phyloP scores from a whole-genome alignment of 2,888 invertebrate species.

The Allygus modestus region DNA sequence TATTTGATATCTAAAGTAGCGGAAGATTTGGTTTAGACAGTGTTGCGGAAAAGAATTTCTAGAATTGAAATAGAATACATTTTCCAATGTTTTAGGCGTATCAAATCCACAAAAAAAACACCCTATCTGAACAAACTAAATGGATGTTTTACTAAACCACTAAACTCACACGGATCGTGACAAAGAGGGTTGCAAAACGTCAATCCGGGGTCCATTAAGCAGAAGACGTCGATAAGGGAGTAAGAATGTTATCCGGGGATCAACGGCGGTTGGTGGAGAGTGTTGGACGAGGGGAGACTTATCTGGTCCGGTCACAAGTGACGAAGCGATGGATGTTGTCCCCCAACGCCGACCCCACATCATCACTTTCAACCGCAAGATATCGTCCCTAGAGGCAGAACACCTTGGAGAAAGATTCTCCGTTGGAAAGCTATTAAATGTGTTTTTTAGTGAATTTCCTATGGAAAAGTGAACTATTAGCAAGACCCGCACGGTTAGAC shows the following conservation, averaged over 20 bases:
- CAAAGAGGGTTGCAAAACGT: constrained; percentile 26
- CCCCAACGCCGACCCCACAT: background rate
- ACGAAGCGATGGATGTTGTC: background rate
- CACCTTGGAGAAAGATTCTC: background rate
- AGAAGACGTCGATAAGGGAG: constrained; percentile 26
- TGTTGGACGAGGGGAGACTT: constrained; percentile 27
- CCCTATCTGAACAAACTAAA: no score
- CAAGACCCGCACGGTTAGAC: no score
- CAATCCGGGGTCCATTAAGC: constrained; percentile 36
- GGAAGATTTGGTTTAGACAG: no score
- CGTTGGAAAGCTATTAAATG: no score
- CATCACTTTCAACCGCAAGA: constrained; percentile 11
- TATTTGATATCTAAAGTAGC: no score
- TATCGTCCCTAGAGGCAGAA: background rate
- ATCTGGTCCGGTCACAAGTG: constrained; percentile 36
- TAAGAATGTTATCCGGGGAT: constrained; percentile 43
- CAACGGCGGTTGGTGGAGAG: background rate
- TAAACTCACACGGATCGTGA: background rate
- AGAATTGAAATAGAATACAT: no score
- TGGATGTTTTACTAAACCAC: background rate
- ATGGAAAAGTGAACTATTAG: no score
- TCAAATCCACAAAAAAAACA: no score
- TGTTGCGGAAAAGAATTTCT: no score
- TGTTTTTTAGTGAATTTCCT: no score
- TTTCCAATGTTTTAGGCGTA: no score